phyloP scores from a whole-genome alignment of 1,140 invertebrate genomes.

The Megalonaias nervosa region DNA sequence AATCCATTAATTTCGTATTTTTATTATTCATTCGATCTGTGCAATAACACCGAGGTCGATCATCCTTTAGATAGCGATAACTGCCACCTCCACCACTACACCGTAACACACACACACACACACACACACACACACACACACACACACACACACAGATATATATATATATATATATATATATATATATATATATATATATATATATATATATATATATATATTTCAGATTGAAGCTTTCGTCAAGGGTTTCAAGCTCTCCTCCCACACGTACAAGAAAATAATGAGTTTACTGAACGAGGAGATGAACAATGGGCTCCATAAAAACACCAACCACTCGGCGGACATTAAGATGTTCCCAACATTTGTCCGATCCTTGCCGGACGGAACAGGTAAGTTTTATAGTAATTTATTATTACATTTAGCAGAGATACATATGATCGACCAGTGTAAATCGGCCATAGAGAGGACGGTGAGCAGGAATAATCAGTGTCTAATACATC shows the following conservation, averaged over 20 bases:
- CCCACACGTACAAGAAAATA: slow-evolving; percentile 85
- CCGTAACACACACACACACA: no score
- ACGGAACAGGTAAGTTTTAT: slow-evolving; percentile 85
- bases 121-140: no score
- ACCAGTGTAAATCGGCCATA: not conserved
- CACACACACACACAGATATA: no score
- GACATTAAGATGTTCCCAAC: slow-evolving; percentile 95
- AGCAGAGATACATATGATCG: not conserved
- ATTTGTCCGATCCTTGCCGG: slow-evolving; percentile 96
- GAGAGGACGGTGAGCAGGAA: not conserved
- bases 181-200: no score
- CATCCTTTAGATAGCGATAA: no score
- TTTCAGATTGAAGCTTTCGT: slow-evolving; percentile 77
- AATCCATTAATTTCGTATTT: no score
- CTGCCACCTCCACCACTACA: no score
- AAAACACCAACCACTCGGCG: slow-evolving; percentile 83
- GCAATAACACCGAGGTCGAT: no score
- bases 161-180: no score
- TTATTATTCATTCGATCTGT: no score
- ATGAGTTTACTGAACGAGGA: slow-evolving; percentile 84
- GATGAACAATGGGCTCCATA: slow-evolving; percentile 88
- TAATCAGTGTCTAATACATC: not conserved
- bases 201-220: no score
- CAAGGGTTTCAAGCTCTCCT: slow-evolving; percentile 85
- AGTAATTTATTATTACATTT: not conserved